A percentile compares a stretch with the other conserved stretches of the same genome.
Evolutionary conservation across 2,113 vertebrate species (phyloP).

Genomic region (Cephalopholis sonnerati): DNA sequence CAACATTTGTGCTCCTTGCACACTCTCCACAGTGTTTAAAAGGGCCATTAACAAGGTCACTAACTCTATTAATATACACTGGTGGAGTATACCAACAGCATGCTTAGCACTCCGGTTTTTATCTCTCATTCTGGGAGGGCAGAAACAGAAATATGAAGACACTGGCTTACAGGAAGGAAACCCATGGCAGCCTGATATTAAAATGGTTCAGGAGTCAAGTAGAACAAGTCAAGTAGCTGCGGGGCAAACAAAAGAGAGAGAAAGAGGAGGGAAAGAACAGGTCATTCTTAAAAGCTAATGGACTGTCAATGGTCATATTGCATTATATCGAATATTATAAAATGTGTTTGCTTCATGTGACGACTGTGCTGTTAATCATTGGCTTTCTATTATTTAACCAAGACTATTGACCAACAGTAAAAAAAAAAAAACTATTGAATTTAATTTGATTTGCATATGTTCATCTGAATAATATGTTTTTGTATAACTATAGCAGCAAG

Average conservation of each 20-base stretch:
- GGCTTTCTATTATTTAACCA: slow-evolving; percentile 41
- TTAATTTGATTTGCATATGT: not conserved
- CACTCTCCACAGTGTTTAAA: slow-evolving; percentile 35
- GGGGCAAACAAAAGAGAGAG: slow-evolving; percentile 74
- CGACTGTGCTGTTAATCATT: slow-evolving; percentile 53
- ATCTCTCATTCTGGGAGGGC: slow-evolving; percentile 63
- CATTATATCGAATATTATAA: slow-evolving; percentile 68
- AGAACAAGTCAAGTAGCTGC: slow-evolving; percentile 80
- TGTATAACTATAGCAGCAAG: not conserved
- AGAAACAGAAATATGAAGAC: slow-evolving; percentile 73
- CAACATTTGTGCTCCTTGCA: slow-evolving; percentile 15
- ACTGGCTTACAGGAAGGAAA: slow-evolving; percentile 76
- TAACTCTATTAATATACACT: slow-evolving; percentile 48
- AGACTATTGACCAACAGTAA: slow-evolving; percentile 10
- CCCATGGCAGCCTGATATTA: slow-evolving; percentile 78
- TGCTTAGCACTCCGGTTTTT: slow-evolving; percentile 37
- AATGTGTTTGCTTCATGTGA: slow-evolving; percentile 64
- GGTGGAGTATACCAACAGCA: slow-evolving; percentile 31
- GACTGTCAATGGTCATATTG: slow-evolving; percentile 75
- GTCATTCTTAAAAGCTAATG: slow-evolving; percentile 81
- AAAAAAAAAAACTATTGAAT: not conserved
- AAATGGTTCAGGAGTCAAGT: slow-evolving; percentile 85
- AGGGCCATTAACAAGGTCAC: slow-evolving; percentile 63
- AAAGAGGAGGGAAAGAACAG: slow-evolving; percentile 63
- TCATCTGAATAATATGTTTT: not conserved